A percentile compares a stretch with the other conserved stretches of the same genome.
Conservation (phyloP, 2,797 vertebrate species). For the Sebastes kiyomatsui region DNA sequence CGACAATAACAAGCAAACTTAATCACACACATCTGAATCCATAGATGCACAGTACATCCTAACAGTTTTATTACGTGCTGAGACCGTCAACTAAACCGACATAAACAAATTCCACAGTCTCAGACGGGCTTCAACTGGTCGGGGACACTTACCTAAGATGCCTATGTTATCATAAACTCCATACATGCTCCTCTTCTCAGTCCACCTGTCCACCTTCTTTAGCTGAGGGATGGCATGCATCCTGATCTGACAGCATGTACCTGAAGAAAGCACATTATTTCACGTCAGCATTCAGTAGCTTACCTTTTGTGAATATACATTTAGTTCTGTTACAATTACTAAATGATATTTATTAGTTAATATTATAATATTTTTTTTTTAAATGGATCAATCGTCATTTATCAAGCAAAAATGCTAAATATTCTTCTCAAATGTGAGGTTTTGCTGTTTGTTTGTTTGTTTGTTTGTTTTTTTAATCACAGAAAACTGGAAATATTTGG, state of each 20-base stretch:
- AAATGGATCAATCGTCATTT: neutral
- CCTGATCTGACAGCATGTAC: slow-evolving; percentile 66
- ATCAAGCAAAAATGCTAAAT: neutral
- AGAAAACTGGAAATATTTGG: neutral
- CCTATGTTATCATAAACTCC: slow-evolving; percentile 96
- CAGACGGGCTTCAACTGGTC: neutral
- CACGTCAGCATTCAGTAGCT: neutral
- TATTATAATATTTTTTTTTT: too few species aligned
- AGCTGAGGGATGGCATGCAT: slow-evolving; percentile 82
- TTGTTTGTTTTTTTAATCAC: neutral
- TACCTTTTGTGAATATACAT: neutral
- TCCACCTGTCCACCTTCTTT: slow-evolving; percentile 91
- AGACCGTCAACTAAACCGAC: neutral
- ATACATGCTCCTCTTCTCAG: slow-evolving; percentile 90
- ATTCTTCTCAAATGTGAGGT: neutral
- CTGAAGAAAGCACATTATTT: slow-evolving; percentile 47
- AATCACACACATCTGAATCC: neutral
- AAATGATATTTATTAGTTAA: neutral
- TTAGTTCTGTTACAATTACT: neutral
- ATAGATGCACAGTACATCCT: neutral
- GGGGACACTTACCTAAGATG: slow-evolving; percentile 86
- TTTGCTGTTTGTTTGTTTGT: neutral
- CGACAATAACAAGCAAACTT: neutral
- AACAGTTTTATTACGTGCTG: neutral
- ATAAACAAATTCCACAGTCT: neutral